Conservation (phyloP, 2,797 vertebrate species). For the Tympanoctomys barrerae region DNA sequence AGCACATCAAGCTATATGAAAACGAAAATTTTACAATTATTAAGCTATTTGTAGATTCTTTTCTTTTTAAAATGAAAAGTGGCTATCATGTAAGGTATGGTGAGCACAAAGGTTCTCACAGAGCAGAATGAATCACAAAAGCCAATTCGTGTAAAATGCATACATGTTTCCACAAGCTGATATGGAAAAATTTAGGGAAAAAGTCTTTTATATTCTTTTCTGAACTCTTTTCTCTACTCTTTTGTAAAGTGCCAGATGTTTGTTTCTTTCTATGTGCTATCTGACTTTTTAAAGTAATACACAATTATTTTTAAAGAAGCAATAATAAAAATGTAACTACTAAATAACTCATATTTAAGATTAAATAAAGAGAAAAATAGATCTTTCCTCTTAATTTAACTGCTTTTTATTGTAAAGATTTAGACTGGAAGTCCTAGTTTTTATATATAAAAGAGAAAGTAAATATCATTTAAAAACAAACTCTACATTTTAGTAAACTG, state of each 20-base stretch:
- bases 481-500: not conserved
- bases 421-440: not conserved
- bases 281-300: slow-evolving; percentile 4
- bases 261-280: not conserved
- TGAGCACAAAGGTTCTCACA: not conserved
- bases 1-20: not conserved
- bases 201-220: not conserved
- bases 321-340: slow-evolving; percentile 26
- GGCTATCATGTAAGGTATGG: not conserved
- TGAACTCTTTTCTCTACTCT: not conserved
- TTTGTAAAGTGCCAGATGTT: not conserved
- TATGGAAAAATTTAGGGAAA: not conserved
- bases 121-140: not conserved
- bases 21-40: not conserved
- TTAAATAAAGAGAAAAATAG: not conserved
- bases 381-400: not conserved
- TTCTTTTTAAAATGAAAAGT: slow-evolving; percentile 13
- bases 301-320: not conserved
- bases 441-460: not conserved
- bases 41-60: not conserved
- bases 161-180: not conserved
- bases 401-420: not conserved
- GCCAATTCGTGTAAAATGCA: not conserved
- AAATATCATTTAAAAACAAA: not conserved
- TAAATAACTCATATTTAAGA: not conserved